These are phyloP conservation scores for Portevinia maculata DNA, from an alignment of 2,888 invertebrate genomes.

Conservation along the genomic window DNA sequence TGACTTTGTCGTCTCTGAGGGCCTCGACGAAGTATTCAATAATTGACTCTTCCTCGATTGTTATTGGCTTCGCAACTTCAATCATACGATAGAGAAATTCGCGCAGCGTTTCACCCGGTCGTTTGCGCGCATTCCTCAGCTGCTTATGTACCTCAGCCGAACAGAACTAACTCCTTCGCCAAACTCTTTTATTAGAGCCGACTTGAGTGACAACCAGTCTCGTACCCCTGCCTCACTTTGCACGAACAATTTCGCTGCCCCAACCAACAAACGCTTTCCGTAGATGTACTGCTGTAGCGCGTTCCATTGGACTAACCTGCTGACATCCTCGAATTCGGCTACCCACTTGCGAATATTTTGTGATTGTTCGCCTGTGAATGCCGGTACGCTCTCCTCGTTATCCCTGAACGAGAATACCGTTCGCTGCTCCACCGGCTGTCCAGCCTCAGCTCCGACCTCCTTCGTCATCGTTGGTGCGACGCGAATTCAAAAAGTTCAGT, in stretches of 20 bases:
- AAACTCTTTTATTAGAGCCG: no score
- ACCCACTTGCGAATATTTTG: conserved; percentile 10
- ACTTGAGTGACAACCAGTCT: no score
- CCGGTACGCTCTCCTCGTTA: not conserved
- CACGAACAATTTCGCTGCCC: not conserved
- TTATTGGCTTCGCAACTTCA: not conserved
- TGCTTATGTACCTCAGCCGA: not conserved
- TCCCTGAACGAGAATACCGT: not conserved
- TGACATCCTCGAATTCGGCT: conserved; percentile 4
- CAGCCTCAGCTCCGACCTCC: no score
- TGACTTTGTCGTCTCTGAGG: no score
- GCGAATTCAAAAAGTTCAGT: no score
- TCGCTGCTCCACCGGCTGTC: not conserved
- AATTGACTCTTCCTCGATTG: no score
- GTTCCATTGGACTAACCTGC: not conserved
- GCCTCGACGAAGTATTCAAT: no score
- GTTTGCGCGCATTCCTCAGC: no score
- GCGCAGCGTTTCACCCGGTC: not conserved
- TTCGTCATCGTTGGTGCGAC: no score
- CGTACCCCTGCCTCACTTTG: not conserved
- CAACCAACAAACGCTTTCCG: not conserved
- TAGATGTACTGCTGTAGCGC: not conserved
- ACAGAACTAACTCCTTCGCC: not conserved
- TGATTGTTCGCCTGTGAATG: not conserved
- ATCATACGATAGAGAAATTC: not conserved